Conservation (phyloP, 2,888 invertebrate species). For the Hoplodrina ambigua region DNA sequence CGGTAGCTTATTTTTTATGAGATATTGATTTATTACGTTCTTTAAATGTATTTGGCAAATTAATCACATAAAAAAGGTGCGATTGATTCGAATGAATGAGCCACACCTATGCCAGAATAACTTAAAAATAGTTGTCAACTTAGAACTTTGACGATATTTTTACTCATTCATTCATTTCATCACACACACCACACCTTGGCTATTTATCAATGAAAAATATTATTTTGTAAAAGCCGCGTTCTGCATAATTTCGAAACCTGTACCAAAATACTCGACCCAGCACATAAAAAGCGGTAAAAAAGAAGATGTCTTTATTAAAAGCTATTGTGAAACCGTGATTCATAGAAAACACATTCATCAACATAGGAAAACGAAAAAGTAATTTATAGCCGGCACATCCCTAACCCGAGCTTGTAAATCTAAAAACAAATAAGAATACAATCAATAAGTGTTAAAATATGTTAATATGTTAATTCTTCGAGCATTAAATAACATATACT, state of each 20-base stretch:
- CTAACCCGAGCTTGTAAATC: conserved; percentile 64
- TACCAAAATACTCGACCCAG: conserved; percentile 11
- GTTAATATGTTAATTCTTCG: conserved; percentile 73
- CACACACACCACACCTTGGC: conserved; percentile 42
- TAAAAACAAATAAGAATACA: conserved; percentile 72
- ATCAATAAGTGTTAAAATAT: conserved; percentile 77
- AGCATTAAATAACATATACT: conserved; percentile 67
- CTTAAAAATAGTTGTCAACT: conserved; percentile 40
- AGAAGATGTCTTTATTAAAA: conserved; percentile 20
- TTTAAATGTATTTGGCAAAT: conserved; percentile 55
- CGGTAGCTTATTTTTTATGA: conserved; percentile 54
- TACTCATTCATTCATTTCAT: conserved; percentile 35
- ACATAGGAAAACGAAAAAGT: conserved; percentile 35
- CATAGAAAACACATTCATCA: conserved; percentile 44
- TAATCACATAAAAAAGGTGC: conserved; percentile 50
- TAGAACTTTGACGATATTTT: conserved; percentile 28
- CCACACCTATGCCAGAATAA: conserved; percentile 52
- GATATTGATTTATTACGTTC: conserved; percentile 53
- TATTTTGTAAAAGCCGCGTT: conserved; percentile 22
- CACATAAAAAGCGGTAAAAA: conserved; percentile 6
- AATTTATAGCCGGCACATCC: conserved; percentile 48
- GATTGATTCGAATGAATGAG: conserved; percentile 62
- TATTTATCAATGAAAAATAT: conserved; percentile 50
- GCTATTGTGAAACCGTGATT: conserved; percentile 28
- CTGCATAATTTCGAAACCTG: conserved; percentile 24